Base-by-base conservation (phyloP, 2,113 vertebrate species). In the Austrofundulus limnaeus region DNA sequence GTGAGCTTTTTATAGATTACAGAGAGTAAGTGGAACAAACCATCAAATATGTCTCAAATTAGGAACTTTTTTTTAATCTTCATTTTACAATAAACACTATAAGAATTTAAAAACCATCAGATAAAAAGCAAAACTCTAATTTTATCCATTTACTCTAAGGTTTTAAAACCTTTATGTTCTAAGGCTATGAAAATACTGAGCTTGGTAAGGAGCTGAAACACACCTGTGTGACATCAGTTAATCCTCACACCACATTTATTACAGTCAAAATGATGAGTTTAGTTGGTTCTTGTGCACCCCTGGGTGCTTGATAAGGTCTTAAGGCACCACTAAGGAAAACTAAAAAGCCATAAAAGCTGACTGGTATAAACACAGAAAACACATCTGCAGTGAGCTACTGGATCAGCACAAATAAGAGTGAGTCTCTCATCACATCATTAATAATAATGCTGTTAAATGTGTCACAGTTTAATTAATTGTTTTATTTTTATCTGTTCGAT, bases 381-480 rank as follows among this genome's bases (percentile, higher is more conserved):
- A 52, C 20, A 19, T 8, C 20, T 9, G 56, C 13, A 39, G 23
- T 11, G 4, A 67, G 43, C 11, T 31, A 51, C 51, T 41, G 2
- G 14, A 57, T 53, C 64, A 75, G 68, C 64, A 61, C 39, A 75
- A 52, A 72, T 39, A 50, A 28, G 63, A 61, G n/a, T 54, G 19
- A 41, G 19, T 61, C 50, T 48, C 19, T 6, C 43, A 52, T 62
- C 41, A 24, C 3, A 28, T 47, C 2, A 3, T 15, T 19, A 45
- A 34, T 19, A 45, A 34, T 63, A 39, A 51, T 13, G 28, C 39
- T 6, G 11, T 23, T 42, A 34, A 52, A 17, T 11, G 3, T 43
- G 42, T 20, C 13, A 38, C 46, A 14, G 41, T 15, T 42, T 38
- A 11, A 37, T 53, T 34, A 10, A n/a, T 12, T 45, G 10, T 12